Evolutionary conservation across 2,797 vertebrate species (phyloP).

Genomic region (Pangasius krempfi): DNA sequence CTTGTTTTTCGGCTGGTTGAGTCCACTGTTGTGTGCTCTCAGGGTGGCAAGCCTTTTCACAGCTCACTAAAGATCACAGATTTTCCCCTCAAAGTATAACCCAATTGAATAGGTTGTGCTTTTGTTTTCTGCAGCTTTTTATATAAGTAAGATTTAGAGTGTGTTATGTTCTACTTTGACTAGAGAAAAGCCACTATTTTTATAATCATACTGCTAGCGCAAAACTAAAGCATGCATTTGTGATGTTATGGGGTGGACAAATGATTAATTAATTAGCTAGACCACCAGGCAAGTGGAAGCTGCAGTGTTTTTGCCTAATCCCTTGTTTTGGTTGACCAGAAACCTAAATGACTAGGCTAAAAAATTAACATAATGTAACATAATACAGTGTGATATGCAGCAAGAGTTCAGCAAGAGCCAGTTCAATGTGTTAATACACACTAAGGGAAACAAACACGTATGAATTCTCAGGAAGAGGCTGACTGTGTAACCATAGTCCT

Average conservation of each 20-base stretch:
- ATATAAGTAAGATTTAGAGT: neutral
- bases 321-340: neutral
- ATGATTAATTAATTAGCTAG: constrained; percentile 12
- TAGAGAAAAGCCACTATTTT: neutral
- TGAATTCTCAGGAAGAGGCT: neutral
- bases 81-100: constrained; percentile 17
- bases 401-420: neutral
- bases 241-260: neutral
- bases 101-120: constrained; percentile 26
- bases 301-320: neutral
- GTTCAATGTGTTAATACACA: neutral
- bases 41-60: constrained; percentile 46
- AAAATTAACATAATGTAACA: neutral
- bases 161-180: neutral
- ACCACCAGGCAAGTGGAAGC: neutral
- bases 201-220: neutral
- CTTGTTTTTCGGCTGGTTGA: constrained; percentile 51
- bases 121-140: neutral
- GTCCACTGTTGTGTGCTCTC: constrained; percentile 39
- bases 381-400: neutral
- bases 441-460: neutral
- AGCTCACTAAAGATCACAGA: constrained; percentile 24
- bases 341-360: neutral
- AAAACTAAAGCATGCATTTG: neutral
- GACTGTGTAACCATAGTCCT: neutral